Base-by-base conservation (phyloP, 2,113 vertebrate genomes). In the Bettongia penicillata region DNA sequence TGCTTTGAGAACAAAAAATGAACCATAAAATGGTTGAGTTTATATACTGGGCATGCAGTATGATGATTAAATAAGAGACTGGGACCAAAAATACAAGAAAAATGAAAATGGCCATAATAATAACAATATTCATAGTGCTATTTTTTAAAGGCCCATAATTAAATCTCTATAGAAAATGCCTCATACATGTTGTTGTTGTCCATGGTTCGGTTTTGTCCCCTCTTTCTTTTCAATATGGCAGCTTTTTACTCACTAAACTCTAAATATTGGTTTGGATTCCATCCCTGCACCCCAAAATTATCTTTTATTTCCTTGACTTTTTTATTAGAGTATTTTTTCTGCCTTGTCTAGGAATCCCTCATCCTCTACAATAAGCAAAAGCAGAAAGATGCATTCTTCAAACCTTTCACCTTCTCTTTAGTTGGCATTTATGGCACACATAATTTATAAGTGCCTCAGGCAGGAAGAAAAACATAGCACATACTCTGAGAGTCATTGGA, bases 331-430 rank as follows among this genome's bases (percentile, higher is more conserved):
- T 77, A 43, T 84, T 84, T 84, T 43, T 43, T 43, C 68, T 43
- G 6, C 37, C 68, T 7, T 43, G 68, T 43, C 16, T 84, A 84
- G 37, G 14, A 84, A 84, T 84, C n/a, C n/a, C 43, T 77, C 68
- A 43, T 23, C n/a, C 37, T 43, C 68, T 43, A 84, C 68, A 84
- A 84, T 84, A 84, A 84, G 68, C 68, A 84, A 84, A 43, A 19
- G 61, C 37, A 77, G 61, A 77, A 77, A 84, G 68, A 84, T 84
- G 68, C 68, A 84, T 84, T 84, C 16, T 84, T 84, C 43, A 84
- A 84, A 84, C 68, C 61, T 84, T 84, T 84, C 68, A 84, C 68
- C 68, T 84, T 84, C n/a, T 84, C 68, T 84, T 84, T n/a, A 84
- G n/a, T n/a, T 43, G 16, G 68, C 68, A 84, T 84, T 84, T 84